Conservation (phyloP, 2,888 invertebrate species). For the Hydroisotoma schaefferi region DNA sequence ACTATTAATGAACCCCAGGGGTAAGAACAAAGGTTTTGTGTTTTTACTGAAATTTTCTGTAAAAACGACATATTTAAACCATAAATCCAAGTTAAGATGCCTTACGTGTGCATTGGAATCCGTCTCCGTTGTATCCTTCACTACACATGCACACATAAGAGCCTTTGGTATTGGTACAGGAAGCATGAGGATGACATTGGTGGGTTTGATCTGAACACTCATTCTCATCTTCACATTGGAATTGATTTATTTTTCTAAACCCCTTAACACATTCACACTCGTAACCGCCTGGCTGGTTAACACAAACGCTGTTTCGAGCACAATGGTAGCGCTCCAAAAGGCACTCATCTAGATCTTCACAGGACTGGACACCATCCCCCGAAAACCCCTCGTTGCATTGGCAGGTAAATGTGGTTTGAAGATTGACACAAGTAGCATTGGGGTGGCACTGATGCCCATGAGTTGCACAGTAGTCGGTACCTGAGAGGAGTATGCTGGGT, state of each 20-base stretch:
- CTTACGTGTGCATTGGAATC: slow-evolving; percentile 75
- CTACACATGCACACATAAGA: slow-evolving; percentile 73
- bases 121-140: slow-evolving; percentile 72
- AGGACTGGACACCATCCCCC: slow-evolving; percentile 73
- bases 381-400: slow-evolving; percentile 85
- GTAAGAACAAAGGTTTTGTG: no score
- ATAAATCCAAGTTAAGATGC: slow-evolving; percentile 40
- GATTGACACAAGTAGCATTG: slow-evolving; percentile 87
- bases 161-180: slow-evolving; percentile 76
- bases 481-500: slow-evolving; percentile 54
- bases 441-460: slow-evolving; percentile 78
- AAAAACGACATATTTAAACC: not conserved
- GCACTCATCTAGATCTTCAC: slow-evolving; percentile 74
- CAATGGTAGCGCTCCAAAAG: slow-evolving; percentile 77
- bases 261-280: slow-evolving; percentile 79
- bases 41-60: not conserved
- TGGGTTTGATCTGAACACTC: slow-evolving; percentile 68
- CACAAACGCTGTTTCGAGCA: slow-evolving; percentile 75
- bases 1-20: no score
- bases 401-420: slow-evolving; percentile 85
- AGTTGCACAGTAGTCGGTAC: slow-evolving; percentile 82
- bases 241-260: slow-evolving; percentile 66
- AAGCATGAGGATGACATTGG: slow-evolving; percentile 70
- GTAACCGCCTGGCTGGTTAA: slow-evolving; percentile 77
- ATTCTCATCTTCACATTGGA: slow-evolving; percentile 66